Percentiles rank a stretch among this genome's conserved stretches.
Evolutionary conservation across 2,113 vertebrate species (phyloP).

Genomic region (Microcebus tavaratra): DNA sequence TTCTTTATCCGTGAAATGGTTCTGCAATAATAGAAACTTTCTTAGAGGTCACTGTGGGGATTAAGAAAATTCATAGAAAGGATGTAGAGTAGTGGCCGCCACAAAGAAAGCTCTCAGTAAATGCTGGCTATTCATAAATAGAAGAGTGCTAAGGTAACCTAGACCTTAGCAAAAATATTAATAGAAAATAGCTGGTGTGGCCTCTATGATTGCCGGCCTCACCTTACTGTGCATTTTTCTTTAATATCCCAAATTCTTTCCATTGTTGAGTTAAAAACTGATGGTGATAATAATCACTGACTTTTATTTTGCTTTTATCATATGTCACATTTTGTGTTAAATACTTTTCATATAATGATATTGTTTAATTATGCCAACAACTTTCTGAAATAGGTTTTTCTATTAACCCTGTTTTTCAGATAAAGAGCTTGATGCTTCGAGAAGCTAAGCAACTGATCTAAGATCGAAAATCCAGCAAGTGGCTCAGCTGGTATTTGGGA

Average conservation of each 20-base stretch:
- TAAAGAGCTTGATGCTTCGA: background rate
- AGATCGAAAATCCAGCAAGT: background rate
- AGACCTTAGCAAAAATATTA: background rate
- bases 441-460: background rate
- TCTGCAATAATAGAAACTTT: background rate
- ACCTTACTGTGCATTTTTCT: background rate
- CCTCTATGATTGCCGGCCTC: background rate
- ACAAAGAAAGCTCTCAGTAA: background rate
- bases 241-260: background rate
- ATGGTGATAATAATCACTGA: background rate
- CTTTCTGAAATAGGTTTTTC: background rate
- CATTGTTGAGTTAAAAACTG: background rate
- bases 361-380: background rate
- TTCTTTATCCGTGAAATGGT: background rate
- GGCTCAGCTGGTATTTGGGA: background rate
- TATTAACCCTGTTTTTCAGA: background rate
- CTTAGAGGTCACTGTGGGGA: background rate
- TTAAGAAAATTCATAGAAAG: slow-evolving; percentile 7
- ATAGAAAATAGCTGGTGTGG: background rate
- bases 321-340: background rate
- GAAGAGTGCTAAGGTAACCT: background rate
- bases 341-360: background rate
- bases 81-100: background rate
- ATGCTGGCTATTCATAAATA: background rate
- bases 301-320: background rate